phyloP scores from a whole-genome alignment of 2,797 vertebrate genomes.

The Trachurus trachurus region DNA sequence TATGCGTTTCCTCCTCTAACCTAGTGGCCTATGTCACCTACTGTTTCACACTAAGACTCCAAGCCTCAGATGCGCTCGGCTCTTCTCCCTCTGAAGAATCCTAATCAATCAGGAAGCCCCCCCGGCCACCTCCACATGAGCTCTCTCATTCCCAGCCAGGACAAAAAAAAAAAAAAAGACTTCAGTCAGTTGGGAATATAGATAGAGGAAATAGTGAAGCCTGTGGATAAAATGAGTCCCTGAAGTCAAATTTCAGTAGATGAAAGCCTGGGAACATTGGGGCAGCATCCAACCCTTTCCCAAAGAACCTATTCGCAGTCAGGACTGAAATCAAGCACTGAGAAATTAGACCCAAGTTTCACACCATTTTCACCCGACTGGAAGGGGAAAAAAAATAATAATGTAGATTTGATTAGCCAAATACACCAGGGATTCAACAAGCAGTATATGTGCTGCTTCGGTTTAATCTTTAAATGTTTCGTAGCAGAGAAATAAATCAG shows the following conservation, averaged over 20 bases:
- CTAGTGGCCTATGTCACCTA: constrained; percentile 58
- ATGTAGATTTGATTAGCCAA: constrained; percentile 39
- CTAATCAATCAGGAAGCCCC: constrained; percentile 78
- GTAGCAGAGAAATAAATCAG: constrained; percentile 12
- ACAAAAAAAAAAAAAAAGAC: constrained; percentile 47
- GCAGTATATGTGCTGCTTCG: constrained; percentile 10
- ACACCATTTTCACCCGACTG: constrained; percentile 28
- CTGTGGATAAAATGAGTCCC: constrained; percentile 62
- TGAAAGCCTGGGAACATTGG: constrained; percentile 65
- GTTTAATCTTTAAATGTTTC: constrained; percentile 21
- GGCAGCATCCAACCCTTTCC: constrained; percentile 44
- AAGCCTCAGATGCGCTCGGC: constrained; percentile 63
- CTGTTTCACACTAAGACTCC: constrained; percentile 62
- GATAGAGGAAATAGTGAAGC: constrained; percentile 60
- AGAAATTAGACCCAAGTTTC: constrained; percentile 38
- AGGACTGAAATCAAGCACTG: constrained; percentile 35
- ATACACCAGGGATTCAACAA: constrained; percentile 34
- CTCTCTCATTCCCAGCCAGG: constrained; percentile 69
- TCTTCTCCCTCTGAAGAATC: constrained; percentile 68
- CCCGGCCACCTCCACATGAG: constrained; percentile 57
- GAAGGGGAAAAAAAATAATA: background rate
- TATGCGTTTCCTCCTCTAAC: constrained; percentile 57
- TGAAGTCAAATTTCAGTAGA: constrained; percentile 67
- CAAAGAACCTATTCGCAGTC: constrained; percentile 37
- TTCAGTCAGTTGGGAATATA: constrained; percentile 59